Percentiles rank a stretch among this genome's conserved stretches.
These are phyloP conservation scores for Schizotus pectinicornis DNA, from an alignment of 2,888 invertebrate genomes.

Conservation along the genomic window DNA sequence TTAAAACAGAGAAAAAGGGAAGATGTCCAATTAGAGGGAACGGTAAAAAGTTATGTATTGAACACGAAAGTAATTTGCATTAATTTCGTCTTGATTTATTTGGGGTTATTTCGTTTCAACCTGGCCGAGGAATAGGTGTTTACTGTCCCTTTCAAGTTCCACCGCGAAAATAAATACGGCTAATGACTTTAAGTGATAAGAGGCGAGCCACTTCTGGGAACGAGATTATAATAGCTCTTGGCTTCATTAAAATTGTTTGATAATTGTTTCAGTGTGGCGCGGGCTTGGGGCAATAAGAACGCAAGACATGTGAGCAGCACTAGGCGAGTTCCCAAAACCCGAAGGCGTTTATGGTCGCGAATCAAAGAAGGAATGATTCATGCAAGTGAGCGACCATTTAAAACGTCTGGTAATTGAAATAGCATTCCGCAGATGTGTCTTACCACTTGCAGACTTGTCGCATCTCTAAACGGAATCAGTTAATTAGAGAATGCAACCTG, in stretches of 20 bases:
- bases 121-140: too few relatives aligned
- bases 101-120: too few relatives aligned
- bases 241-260: conserved; percentile 23
- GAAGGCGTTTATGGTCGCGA: not conserved
- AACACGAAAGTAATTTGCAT: too few relatives aligned
- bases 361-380: conserved; percentile 25
- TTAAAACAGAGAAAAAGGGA: too few relatives aligned
- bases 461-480: conserved; percentile 33
- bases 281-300: too few relatives aligned
- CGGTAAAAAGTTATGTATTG: too few relatives aligned
- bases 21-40: too few relatives aligned
- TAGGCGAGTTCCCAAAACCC: conserved; percentile 6
- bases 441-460: conserved; percentile 33
- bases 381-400: conserved; percentile 18
- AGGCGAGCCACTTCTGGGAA: conserved; percentile 7
- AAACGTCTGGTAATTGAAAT: conserved; percentile 31
- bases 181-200: conserved; percentile 14
- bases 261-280: conserved; percentile 11
- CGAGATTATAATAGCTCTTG: conserved; percentile 11
- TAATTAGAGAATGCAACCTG: conserved; percentile 30
- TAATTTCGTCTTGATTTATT: too few relatives aligned
- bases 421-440: conserved; percentile 35
- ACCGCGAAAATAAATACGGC: not conserved
- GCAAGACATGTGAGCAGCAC: too few relatives aligned
- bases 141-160: not conserved